Base-by-base conservation (phyloP, 2,888 invertebrate genomes). In the Lochmaea capreae region DNA sequence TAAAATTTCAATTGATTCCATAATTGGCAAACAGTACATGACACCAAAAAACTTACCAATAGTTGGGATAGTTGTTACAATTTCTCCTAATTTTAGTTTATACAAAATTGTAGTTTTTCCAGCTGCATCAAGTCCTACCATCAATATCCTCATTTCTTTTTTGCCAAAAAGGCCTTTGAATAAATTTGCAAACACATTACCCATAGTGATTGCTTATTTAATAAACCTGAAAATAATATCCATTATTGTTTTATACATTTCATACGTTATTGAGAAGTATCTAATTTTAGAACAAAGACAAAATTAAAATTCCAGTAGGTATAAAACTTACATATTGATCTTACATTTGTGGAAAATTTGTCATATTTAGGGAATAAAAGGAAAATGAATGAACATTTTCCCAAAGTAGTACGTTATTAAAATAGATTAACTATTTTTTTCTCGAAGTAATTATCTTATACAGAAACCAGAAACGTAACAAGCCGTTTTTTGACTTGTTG, bases 21-120 rank as follows among this genome's bases (percentile, higher is more conserved):
- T 8, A 57, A 16, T 43, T 71, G 65, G 65, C 65, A 65, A 65
- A 71, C 10, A 58, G 42, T 65, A 71, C 57, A 65, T 71, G 71
- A 58, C 71, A 65, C 65, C 71, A 71, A 71, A 66, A 57, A 16
- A 90, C 93, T 93, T 88, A 97, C 97, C 98, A 91, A 99, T 99
- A 85, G 98, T 99, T 87, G 99, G 99, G 91, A 99, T 99, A 87
- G 99, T 99, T 88, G 98, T 98, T 88, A 99, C 98, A 92, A 98
- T 98, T 95, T 99, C 98, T 89, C 98, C 98, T 92, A 99, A 93
- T 93, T 99, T 99, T 89, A 99, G 93, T 94, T 99, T 99, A 93
- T 98, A 98, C 90, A 99, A 92, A 90, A 99, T 99, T 90, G 98
- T 99, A 87, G 99, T 99, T 94, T 99, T 99, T 92, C 99, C 99